Conservation (phyloP, 2,888 invertebrate genomes). For the Protodeltote pygarga region DNA sequence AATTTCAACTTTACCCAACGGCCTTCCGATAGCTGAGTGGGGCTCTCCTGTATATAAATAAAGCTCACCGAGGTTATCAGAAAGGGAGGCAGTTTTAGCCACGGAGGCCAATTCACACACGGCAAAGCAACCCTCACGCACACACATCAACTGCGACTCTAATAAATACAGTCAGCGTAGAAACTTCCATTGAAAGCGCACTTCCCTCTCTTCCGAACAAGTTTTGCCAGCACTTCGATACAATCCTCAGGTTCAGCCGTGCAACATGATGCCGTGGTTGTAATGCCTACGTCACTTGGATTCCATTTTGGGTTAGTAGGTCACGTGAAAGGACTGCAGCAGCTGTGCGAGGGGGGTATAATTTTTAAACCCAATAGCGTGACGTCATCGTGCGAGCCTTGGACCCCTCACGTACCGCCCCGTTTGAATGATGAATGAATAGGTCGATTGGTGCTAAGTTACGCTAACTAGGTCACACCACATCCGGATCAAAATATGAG, state of each 20-base stretch:
- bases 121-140: conserved; percentile 47
- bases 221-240: conserved; percentile 54
- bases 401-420: conserved; percentile 61
- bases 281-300: conserved; percentile 81
- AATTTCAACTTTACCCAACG: conserved; percentile 31
- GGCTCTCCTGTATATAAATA: conserved; percentile 28
- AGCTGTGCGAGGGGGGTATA: conserved; percentile 63
- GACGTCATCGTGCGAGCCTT: conserved; percentile 76
- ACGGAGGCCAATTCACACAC: conserved; percentile 48
- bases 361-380: conserved; percentile 74
- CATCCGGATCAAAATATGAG: conserved; percentile 24
- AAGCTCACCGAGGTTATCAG: conserved; percentile 45
- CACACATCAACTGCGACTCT: conserved; percentile 31
- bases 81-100: conserved; percentile 44
- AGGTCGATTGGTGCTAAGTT: conserved; percentile 67
- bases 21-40: conserved; percentile 16
- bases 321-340: conserved; percentile 81
- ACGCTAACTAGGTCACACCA: conserved; percentile 59
- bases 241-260: conserved; percentile 20
- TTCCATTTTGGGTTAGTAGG: conserved; percentile 83
- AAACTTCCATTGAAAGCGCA: conserved; percentile 79
- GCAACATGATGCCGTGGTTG: conserved; percentile 61
- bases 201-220: conserved; percentile 51
- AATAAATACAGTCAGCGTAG: conserved; percentile 60
- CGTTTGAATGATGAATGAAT: conserved; percentile 82